Percentiles rank a stretch among this genome's conserved stretches.
phyloP scores from a whole-genome alignment of 2,797 vertebrate genomes.

The Acipenser oxyrinchus region DNA sequence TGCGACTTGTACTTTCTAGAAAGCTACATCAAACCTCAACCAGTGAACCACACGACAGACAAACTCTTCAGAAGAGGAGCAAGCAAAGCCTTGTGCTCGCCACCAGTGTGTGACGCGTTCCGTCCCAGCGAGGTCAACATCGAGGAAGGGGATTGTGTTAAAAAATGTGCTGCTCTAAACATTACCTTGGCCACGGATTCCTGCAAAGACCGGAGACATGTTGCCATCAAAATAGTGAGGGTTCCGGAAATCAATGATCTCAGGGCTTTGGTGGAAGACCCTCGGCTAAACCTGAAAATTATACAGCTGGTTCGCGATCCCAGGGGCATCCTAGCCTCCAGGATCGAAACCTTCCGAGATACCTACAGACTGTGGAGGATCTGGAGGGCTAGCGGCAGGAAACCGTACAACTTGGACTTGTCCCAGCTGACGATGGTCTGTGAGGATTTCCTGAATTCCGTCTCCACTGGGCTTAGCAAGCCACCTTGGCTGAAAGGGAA shows the following conservation, averaged over 20 bases:
- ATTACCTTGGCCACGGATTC: conserved; percentile 75
- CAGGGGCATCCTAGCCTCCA: conserved; percentile 81
- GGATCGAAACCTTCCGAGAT: conserved; percentile 87
- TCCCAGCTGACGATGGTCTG: conserved; percentile 85
- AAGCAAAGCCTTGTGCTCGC: conserved; percentile 81
- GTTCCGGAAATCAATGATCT: conserved; percentile 82
- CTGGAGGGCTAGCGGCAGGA: conserved; percentile 82
- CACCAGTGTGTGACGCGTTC: conserved; percentile 72
- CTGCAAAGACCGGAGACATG: conserved; percentile 72
- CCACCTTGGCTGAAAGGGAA: conserved; percentile 84
- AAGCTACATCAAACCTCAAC: conserved; percentile 85
- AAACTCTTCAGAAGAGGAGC: conserved; percentile 82
- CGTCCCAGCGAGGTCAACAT: conserved; percentile 58
- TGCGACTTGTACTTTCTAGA: conserved; percentile 88
- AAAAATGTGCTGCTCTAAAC: conserved; percentile 77
- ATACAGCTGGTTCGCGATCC: conserved; percentile 90
- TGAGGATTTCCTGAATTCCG: conserved; percentile 83
- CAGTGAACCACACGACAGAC: conserved; percentile 79
- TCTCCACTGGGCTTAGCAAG: conserved; percentile 74
- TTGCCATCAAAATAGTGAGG: conserved; percentile 88
- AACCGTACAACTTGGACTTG: conserved; percentile 81
- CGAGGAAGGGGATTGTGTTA: conserved; percentile 85
- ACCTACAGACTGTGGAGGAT: conserved; percentile 87
- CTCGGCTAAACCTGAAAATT: conserved; percentile 84
- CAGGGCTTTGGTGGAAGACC: conserved; percentile 81